Evolutionary conservation across 2,888 invertebrate species (phyloP).

Genomic region (Meiosimyza decipiens): DNA sequence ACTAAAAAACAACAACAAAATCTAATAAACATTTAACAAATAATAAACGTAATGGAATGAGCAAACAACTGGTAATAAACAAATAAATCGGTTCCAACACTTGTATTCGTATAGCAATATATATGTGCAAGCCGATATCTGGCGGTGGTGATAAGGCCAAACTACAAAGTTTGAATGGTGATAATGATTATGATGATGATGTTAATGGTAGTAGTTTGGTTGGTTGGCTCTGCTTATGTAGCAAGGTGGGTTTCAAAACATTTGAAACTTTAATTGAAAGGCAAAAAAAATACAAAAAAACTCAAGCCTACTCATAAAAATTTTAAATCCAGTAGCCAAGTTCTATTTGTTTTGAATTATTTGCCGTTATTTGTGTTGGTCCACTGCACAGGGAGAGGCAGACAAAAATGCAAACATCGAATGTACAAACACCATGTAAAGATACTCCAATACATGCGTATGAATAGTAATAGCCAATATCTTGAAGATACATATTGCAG

Average conservation of each 20-base stretch:
- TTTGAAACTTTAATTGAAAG: slow-evolving; percentile 9
- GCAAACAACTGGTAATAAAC: background rate
- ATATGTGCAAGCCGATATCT: too few relatives aligned
- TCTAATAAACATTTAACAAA: too few relatives aligned
- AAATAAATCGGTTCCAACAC: slow-evolving; percentile 9
- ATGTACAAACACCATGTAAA: background rate
- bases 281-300: background rate
- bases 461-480: too few relatives aligned
- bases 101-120: background rate
- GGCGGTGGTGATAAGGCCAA: background rate
- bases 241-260: background rate
- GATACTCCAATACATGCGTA: background rate
- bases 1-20: too few relatives aligned
- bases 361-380: slow-evolving; percentile 15
- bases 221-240: too few relatives aligned
- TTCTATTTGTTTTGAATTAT: slow-evolving; percentile 20
- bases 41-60: too few relatives aligned
- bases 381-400: background rate
- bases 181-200: background rate
- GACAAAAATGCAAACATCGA: background rate
- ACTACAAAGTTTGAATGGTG: background rate
- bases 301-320: too few relatives aligned
- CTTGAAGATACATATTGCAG: background rate
- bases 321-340: slow-evolving; percentile 6
- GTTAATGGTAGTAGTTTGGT: background rate